Percentiles rank a stretch among this genome's conserved stretches.
These are phyloP conservation scores for Escarpia spicata DNA, from an alignment of 2,888 invertebrate species.

Conservation along the genomic window DNA sequence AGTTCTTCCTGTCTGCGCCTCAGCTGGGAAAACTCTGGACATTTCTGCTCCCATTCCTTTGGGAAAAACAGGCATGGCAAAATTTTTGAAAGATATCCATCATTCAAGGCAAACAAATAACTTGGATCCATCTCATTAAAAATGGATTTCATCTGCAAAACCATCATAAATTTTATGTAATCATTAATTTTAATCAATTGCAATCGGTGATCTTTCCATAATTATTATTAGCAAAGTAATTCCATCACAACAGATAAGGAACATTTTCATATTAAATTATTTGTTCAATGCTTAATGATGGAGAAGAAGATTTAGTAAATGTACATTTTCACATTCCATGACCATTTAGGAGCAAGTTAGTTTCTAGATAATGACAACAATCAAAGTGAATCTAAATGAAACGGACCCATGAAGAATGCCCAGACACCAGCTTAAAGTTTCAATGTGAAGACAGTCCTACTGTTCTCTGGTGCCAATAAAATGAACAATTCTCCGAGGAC, in stretches of 20 bases:
- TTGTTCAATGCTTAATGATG: neutral
- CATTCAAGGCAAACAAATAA: slow-evolving; percentile 27
- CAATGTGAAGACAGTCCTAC: neutral
- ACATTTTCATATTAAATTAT: neutral
- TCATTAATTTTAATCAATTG: no score
- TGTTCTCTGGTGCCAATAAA: neutral
- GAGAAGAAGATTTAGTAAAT: neutral
- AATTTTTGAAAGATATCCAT: slow-evolving; percentile 23
- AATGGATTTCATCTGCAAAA: neutral
- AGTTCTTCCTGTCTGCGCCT: slow-evolving; percentile 72
- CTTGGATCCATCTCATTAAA: neutral
- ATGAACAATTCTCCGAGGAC: neutral
- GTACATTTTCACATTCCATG: neutral
- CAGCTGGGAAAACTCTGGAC: slow-evolving; percentile 56
- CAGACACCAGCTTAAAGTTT: neutral
- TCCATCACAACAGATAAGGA: no score
- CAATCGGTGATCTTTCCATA: no score
- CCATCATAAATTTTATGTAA: neutral
- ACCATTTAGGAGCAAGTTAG: neutral
- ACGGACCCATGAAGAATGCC: neutral
- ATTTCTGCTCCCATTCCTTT: slow-evolving; percentile 61
- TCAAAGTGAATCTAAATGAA: neutral
- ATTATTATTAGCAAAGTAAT: no score
- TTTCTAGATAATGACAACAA: neutral
- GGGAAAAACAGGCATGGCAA: neutral